Percentiles rank a stretch among this genome's conserved stretches.
Evolutionary conservation across 1,140 invertebrate species (phyloP).

Genomic region (Leptestheria dahalacensis): DNA sequence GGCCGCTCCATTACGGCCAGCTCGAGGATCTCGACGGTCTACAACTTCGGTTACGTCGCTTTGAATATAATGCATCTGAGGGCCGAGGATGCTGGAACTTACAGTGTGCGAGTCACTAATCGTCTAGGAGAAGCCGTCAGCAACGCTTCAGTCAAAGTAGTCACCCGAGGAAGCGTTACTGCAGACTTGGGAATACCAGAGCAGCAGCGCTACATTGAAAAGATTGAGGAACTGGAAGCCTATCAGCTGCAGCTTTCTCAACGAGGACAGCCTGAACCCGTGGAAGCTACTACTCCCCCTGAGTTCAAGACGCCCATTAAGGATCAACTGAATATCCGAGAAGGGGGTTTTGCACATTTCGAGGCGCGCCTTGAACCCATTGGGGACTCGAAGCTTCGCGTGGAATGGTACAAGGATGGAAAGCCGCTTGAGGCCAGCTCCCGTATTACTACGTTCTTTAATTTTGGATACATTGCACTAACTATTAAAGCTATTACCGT

Average conservation of each 20-base stretch:
- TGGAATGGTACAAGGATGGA: constrained; percentile 75
- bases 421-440: constrained; percentile 38
- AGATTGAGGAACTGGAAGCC: constrained; percentile 82
- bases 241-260: constrained; percentile 60
- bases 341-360: constrained; percentile 89
- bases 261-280: constrained; percentile 56
- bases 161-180: constrained; percentile 59
- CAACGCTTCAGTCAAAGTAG: constrained; percentile 55
- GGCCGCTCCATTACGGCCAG: constrained; percentile 79
- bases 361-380: constrained; percentile 86
- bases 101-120: constrained; percentile 77
- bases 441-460: constrained; percentile 85
- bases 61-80: constrained; percentile 94
- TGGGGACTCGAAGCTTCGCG: constrained; percentile 74
- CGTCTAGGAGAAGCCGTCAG: constrained; percentile 69
- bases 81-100: constrained; percentile 80
- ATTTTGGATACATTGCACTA: constrained; percentile 90
- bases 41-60: constrained; percentile 96
- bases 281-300: constrained; percentile 59
- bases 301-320: constrained; percentile 86
- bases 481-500: constrained; percentile 85
- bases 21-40: constrained; percentile 85
- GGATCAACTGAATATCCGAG: constrained; percentile 70
- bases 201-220: constrained; percentile 82
- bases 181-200: constrained; percentile 76